phyloP scores from a whole-genome alignment of 1,140 invertebrate genomes.

The Pseudomyrmex gracilis region DNA sequence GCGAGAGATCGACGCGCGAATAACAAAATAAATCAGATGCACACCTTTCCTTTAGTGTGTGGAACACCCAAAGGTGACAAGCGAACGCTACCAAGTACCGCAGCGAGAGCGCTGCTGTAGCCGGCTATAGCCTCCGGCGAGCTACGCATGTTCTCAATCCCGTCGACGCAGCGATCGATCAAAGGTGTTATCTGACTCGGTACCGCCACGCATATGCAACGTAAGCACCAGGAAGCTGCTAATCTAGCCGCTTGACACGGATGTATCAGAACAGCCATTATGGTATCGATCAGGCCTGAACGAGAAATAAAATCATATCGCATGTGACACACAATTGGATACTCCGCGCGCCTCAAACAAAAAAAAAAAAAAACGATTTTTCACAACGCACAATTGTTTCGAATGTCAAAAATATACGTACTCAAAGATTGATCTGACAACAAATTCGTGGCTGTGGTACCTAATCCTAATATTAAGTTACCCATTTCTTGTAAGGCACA shows the following conservation, averaged over 20 bases:
- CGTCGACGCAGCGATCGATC: conserved; percentile 94
- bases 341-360: not conserved
- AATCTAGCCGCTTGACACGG: conserved; percentile 96
- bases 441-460: conserved; percentile 96
- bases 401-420: conserved; percentile 78
- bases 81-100: conserved; percentile 95
- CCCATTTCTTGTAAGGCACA: conserved; percentile 97
- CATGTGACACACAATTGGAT: not conserved
- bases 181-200: conserved; percentile 97
- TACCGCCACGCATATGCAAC: conserved; percentile 96
- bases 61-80: conserved; percentile 97
- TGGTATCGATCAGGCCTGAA: conserved; percentile 86
- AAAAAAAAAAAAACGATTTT: not conserved
- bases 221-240: conserved; percentile 97
- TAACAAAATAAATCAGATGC: conserved; percentile 22
- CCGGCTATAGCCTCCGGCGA: conserved; percentile 97
- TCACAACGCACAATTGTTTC: no score
- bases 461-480: conserved; percentile 93
- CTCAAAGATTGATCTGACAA: conserved; percentile 94
- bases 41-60: conserved; percentile 97
- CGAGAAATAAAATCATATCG: conserved; percentile 65
- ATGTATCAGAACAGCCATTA: conserved; percentile 94
- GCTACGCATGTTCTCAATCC: conserved; percentile 94
- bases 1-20: not conserved
- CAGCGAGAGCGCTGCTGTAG: conserved; percentile 97